phyloP scores from a whole-genome alignment of 2,888 invertebrate species.

The Perithous albicinctus region DNA sequence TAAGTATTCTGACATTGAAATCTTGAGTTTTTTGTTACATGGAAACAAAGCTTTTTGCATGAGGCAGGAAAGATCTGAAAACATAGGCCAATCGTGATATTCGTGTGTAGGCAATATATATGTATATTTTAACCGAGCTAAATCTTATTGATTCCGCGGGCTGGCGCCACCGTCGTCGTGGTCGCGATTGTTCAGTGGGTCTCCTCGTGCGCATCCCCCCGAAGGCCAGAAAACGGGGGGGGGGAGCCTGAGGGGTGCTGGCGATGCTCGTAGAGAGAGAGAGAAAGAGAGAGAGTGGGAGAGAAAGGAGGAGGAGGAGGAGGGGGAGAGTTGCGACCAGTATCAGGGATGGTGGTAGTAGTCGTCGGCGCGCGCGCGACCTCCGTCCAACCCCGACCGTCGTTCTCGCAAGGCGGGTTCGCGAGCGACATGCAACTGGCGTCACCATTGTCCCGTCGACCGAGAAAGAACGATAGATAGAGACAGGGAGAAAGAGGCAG shows the following conservation, averaged over 20 bases:
- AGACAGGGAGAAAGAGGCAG: constrained; percentile 17
- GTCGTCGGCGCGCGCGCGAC: constrained; percentile 46
- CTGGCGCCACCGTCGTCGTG: constrained; percentile 66
- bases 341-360: constrained; percentile 18
- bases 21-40: too few species aligned
- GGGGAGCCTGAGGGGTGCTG: constrained; percentile 20
- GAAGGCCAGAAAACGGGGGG: constrained; percentile 26
- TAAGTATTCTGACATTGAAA: too few species aligned
- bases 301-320: background rate
- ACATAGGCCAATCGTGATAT: constrained; percentile 14
- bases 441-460: constrained; percentile 63
- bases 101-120: constrained; percentile 4
- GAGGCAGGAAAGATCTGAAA: constrained; percentile 14
- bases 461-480: constrained; percentile 7
- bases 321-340: background rate
- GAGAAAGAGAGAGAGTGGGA: background rate
- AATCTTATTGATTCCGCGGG: constrained; percentile 70
- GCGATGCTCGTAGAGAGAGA: constrained; percentile 8
- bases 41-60: too few species aligned
- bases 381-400: constrained; percentile 48
- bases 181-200: constrained; percentile 62
- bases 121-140: constrained; percentile 59
- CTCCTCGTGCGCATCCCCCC: constrained; percentile 60
- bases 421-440: constrained; percentile 65
- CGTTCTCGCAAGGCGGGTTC: constrained; percentile 39